Evolutionary conservation across 2,888 invertebrate species (phyloP).

Genomic region (Leucozona laternaria): DNA sequence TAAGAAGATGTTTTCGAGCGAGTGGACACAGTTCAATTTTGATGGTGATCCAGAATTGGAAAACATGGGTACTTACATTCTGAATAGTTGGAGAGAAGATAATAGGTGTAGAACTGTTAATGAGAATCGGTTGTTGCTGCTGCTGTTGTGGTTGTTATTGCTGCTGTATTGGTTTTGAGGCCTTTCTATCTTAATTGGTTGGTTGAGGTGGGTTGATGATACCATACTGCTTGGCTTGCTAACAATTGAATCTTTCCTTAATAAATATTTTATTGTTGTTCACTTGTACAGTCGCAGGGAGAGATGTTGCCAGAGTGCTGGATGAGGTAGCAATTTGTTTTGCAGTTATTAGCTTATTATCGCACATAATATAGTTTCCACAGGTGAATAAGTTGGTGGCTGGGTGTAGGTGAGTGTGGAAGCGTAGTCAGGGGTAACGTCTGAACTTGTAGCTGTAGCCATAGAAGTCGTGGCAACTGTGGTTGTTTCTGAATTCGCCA

Average conservation of each 20-base stretch:
- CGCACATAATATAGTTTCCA: constrained; percentile 72
- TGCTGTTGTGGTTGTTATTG: constrained; percentile 74
- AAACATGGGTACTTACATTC: constrained; percentile 74
- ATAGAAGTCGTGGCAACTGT: constrained; percentile 81
- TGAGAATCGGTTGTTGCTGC: constrained; percentile 79
- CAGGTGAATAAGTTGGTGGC: constrained; percentile 83
- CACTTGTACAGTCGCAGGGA: constrained; percentile 50
- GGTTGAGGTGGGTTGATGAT: constrained; percentile 59
- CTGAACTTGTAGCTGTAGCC: constrained; percentile 81
- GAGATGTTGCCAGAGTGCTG: constrained; percentile 38
- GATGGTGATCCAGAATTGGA: not conserved
- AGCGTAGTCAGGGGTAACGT: constrained; percentile 92
- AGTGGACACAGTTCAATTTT: too few relatives aligned
- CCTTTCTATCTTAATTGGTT: constrained; percentile 81
- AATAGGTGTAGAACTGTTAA: constrained; percentile 82
- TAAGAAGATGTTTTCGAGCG: too few relatives aligned
- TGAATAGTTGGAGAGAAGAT: constrained; percentile 80
- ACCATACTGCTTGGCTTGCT: constrained; percentile 50
- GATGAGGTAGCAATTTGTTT: constrained; percentile 63
- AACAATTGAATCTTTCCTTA: constrained; percentile 80
- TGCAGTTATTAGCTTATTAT: constrained; percentile 76
- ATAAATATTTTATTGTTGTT: constrained; percentile 76
- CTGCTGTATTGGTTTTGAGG: constrained; percentile 77
- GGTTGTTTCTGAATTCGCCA: constrained; percentile 78
- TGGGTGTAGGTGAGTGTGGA: constrained; percentile 89